These are phyloP conservation scores for Drosophila fuyamai DNA, from an alignment of 1,140 invertebrate genomes.

Conservation along the genomic window DNA sequence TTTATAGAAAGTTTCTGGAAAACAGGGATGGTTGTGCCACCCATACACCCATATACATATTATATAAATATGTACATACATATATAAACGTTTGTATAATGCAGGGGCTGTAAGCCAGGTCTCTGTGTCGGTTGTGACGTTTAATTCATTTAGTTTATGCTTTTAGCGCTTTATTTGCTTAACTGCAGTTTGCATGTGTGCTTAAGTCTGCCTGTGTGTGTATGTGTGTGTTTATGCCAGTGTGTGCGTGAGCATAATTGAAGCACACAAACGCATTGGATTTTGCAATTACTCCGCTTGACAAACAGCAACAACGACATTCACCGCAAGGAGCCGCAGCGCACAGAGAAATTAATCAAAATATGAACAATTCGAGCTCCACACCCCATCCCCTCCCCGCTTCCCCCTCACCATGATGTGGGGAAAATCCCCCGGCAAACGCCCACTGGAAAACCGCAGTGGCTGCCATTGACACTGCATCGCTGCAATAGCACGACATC, in stretches of 20 bases:
- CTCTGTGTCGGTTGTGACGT: conserved; percentile 19
- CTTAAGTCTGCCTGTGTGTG: conserved; percentile 5
- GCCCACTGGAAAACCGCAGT: conserved; percentile 16
- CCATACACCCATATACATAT: background rate
- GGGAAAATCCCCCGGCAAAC: background rate
- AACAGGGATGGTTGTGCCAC: background rate
- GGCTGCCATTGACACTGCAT: conserved; percentile 22
- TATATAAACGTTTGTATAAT: background rate
- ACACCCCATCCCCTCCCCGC: background rate
- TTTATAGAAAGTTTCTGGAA: conserved; percentile 45
- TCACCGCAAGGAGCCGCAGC: conserved; percentile 11
- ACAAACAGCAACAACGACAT: conserved; percentile 55
- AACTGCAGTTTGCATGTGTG: conserved; percentile 53
- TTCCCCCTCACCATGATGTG: too few relatives aligned
- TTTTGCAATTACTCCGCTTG: conserved; percentile 41
- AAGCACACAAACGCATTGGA: conserved; percentile 18
- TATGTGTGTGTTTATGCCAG: conserved; percentile 1
- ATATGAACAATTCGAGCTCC: conserved; percentile 18
- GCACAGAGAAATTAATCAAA: conserved; percentile 32
- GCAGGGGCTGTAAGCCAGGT: conserved; percentile 17
- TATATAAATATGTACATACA: too few relatives aligned
- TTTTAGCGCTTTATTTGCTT: conserved; percentile 72
- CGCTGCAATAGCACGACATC: conserved; percentile 3
- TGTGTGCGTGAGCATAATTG: conserved; percentile 36
- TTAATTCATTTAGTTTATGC: conserved; percentile 75